A percentile compares a stretch with the other conserved stretches of the same genome.
Conservation (phyloP, 2,113 vertebrate species). For the Microtus ochrogaster region DNA sequence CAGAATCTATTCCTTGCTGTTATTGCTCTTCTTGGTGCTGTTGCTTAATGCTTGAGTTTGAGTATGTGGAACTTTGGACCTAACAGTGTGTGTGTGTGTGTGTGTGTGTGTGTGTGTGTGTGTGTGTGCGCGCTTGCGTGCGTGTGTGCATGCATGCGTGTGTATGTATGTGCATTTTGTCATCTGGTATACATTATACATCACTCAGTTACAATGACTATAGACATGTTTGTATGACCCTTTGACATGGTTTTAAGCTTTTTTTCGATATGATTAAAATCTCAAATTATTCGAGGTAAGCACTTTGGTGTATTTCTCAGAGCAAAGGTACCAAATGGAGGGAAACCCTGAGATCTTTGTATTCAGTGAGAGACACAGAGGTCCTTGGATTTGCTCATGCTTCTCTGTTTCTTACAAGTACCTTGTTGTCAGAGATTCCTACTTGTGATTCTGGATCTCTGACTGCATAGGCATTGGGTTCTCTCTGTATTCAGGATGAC, state of each 20-base stretch:
- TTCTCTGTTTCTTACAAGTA: background rate
- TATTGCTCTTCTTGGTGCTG: background rate
- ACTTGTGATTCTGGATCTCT: background rate
- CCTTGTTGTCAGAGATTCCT: background rate
- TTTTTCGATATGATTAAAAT: background rate
- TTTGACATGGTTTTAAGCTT: background rate
- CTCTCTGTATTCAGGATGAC: background rate
- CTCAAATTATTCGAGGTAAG: background rate
- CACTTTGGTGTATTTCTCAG: background rate
- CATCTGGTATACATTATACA: background rate
- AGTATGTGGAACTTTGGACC: background rate
- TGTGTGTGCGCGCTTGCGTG: background rate
- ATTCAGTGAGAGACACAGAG: background rate
- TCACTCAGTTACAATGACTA: background rate
- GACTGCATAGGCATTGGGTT: background rate
- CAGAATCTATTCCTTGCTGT: background rate
- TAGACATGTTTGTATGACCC: background rate
- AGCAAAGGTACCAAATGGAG: background rate
- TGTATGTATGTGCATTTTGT: background rate
- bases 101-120: background rate
- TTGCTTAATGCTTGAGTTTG: conserved; percentile 13
- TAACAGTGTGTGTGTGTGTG: background rate
- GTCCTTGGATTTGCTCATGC: background rate
- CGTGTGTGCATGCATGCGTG: background rate
- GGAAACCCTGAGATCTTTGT: background rate